Evolutionary conservation across 1,140 invertebrate species (phyloP), one percentile per base, ranked within the genome.

Genomic region (Diachasmimorpha longicaudata): DNA sequence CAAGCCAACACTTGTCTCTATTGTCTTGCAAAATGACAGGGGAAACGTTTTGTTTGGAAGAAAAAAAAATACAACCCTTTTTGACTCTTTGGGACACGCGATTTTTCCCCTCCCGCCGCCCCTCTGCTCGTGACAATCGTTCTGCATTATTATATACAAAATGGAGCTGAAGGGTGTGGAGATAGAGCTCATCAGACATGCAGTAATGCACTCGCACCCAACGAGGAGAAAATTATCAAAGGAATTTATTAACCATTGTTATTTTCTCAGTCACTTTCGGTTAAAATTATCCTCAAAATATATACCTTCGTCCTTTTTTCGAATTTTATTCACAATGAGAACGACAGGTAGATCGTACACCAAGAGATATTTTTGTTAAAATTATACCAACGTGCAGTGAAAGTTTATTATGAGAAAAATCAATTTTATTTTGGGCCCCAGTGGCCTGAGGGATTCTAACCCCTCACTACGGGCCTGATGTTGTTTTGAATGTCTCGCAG

Each of bases 121-220:
- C 31, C 42, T 68, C 42, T 8, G 2, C 36, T 39, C 66, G 39
- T n/a, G 16, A 19, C n/a, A 16, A 68, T 36, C 14, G n/a, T 16
- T 70, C 44, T 21, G n/a, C 68, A 16, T 70, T 48, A 16, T 52
- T 48, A 48, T 48, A 19, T 36, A 16, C 31, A 72, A 70, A 70
- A 39, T 70, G 23, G n/a, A 48, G 48, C 44, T 52, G 9, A 25
- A 63, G 31, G 71, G 71, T 73, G 71, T 36, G 71, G 71, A 73
- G 48, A 39, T 36, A 16, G 36, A n/a, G 31, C 71, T 73, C 71
- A 73, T 73, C 71, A 73, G 71, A 73, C 71, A 73, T 73, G 71
- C 71, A 73, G 71, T 73, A 73, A 73, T 73, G 71, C 71, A 73
- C 55, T 58, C 71, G 71, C 71, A 73, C 71, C 71, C 71, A 73